phyloP scores from a whole-genome alignment of 2,888 invertebrate species.

The Ichneumoninae sp. region DNA sequence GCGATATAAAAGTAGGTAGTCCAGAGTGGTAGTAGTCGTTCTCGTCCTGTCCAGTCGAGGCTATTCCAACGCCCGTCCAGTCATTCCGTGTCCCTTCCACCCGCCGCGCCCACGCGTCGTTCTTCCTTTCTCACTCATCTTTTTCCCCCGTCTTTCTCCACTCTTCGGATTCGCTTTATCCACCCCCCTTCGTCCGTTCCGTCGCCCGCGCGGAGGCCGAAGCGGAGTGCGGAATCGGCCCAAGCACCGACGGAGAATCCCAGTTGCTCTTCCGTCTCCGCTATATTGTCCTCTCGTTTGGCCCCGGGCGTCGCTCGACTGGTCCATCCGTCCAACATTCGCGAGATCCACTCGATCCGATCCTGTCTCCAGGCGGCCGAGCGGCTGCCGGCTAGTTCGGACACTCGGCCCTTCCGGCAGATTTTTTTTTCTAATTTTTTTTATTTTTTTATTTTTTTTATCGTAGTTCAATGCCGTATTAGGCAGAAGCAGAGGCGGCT shows the following conservation, averaged over 20 bases:
- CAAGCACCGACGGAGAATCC: slow-evolving; percentile 55
- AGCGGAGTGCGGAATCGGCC: slow-evolving; percentile 35
- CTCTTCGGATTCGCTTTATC: slow-evolving; percentile 39
- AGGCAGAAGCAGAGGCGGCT: slow-evolving; percentile 34
- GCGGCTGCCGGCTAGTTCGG: slow-evolving; percentile 58
- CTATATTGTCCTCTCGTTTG: slow-evolving; percentile 64
- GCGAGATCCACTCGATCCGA: slow-evolving; percentile 68
- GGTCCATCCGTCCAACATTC: slow-evolving; percentile 67
- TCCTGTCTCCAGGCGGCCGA: slow-evolving; percentile 57
- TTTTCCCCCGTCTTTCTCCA: slow-evolving; percentile 62
- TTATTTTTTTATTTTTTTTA: slow-evolving; percentile 63
- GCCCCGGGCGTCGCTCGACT: slow-evolving; percentile 62
- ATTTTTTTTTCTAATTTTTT: slow-evolving; percentile 54
- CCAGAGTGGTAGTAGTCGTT: slow-evolving; percentile 72
- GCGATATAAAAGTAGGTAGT: slow-evolving; percentile 77
- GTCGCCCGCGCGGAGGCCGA: slow-evolving; percentile 34
- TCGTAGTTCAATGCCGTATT: slow-evolving; percentile 68
- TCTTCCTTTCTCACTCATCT: slow-evolving; percentile 46
- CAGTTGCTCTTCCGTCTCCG: slow-evolving; percentile 61
- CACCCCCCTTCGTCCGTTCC: slow-evolving; percentile 51
- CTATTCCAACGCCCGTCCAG: slow-evolving; percentile 69
- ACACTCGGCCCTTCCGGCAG: slow-evolving; percentile 60
- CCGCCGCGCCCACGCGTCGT: slow-evolving; percentile 21
- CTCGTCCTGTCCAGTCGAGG: slow-evolving; percentile 71
- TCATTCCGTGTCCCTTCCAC: slow-evolving; percentile 52